Base-by-base conservation (phyloP, 2,888 invertebrate species). In the Choristoneura rosaceana region DNA sequence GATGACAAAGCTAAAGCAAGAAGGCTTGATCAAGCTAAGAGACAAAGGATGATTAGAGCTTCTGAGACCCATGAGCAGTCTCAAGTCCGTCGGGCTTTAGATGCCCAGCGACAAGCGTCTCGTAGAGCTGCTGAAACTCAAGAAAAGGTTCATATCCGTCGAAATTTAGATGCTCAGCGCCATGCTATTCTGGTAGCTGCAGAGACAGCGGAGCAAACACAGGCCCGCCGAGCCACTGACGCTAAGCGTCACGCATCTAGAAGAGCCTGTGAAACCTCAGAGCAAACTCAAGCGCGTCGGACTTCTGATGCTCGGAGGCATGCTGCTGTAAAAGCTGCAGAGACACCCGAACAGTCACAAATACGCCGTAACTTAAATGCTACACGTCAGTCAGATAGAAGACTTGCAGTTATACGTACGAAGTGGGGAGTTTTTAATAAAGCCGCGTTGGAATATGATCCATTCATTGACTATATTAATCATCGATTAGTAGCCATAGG, bases 401-500 rank as follows among this genome's bases (percentile, higher is more conserved):
- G 47, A 47, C 47, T 47, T n/a, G 5, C n/a, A 2, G 0, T 3
- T 47, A 14, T 4, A 47, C 3, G 47, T 4, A 47, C 4, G 12
- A n/a, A 14, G 47, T 47, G 47, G 47, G 14, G 14, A 4, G 14
- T 14, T n/a, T 5, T 47, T 47, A 33, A 59, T 38, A 59, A 34
- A 8, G 34, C 14, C 10, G 61, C 61, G 9, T 61, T 61, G 3
- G 3, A 15, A 9, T 61, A 61, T 8, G 41, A 41, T 7, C 15
- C n/a, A 12, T 2, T 10, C 9, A 3, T 61, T 10, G 61, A 67
- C 58, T 67, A 55, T 17, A 12, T 7, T 41, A 34, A 17, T 14
- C 65, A 65, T n/a, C 58, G 14, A n/a, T 59, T 64, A 15, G 14
- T 66, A 12, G 61, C 38, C 12, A 75, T 76, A 68, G 74, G 71